Conservation (phyloP, 2,113 vertebrate genomes). For the Meriones unguiculatus region DNA sequence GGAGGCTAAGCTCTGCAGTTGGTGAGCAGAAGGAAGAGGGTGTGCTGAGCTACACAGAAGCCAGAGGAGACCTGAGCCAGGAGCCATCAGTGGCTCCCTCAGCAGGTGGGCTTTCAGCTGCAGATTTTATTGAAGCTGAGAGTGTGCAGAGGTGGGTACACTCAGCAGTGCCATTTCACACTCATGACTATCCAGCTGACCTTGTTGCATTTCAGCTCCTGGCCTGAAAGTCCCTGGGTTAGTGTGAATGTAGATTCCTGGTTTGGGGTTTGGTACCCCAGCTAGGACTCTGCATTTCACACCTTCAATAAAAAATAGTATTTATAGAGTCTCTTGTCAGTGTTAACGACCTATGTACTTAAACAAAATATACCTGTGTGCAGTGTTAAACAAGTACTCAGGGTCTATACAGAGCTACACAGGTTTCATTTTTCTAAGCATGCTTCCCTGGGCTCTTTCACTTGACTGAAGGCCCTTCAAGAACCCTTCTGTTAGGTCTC, state of each 20-base stretch:
- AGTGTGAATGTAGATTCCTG: not conserved
- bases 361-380: not conserved
- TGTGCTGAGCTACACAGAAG: not conserved
- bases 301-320: not conserved
- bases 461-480: not conserved
- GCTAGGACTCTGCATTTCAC: not conserved
- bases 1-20: not conserved
- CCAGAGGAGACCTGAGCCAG: not conserved
- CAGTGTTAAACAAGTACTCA: not conserved
- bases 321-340: slow-evolving; percentile 28
- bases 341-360: not conserved
- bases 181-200: not conserved
- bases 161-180: not conserved
- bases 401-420: not conserved
- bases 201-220: not conserved
- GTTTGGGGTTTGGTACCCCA: not conserved
- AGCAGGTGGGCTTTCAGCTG: not conserved
- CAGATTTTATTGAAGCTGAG: not conserved
- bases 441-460: not conserved
- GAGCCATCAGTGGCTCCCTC: not conserved
- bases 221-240: not conserved
- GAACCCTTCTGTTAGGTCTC: not conserved
- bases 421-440: not conserved
- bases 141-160: not conserved
- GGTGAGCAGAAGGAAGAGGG: not conserved